Conservation (phyloP, 2,888 invertebrate genomes). For the Linyphia triangularis region DNA sequence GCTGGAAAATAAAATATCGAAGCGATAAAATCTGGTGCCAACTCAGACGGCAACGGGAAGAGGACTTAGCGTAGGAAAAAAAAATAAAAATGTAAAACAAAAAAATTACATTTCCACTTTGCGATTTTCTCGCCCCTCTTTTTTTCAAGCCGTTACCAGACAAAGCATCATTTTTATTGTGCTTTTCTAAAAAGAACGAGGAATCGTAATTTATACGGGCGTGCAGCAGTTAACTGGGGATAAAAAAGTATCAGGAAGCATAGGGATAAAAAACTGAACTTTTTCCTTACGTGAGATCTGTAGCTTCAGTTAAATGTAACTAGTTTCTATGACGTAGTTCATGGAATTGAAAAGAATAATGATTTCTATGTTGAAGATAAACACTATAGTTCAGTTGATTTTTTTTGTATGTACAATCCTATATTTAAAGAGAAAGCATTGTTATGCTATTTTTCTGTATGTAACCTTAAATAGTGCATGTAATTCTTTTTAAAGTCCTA, state of each 20-base stretch:
- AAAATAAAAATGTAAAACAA: constrained; percentile 1
- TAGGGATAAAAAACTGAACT: not conserved
- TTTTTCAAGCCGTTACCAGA: not conserved
- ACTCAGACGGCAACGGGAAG: not conserved
- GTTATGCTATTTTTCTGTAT: no score
- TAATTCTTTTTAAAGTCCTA: no score
- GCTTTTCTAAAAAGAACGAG: not conserved
- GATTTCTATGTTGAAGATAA: constrained; percentile 41
- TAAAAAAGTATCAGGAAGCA: not conserved
- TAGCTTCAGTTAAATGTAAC: constrained; percentile 19
- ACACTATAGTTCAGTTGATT: not conserved
- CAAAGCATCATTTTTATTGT: constrained; percentile 53
- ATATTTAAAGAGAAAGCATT: not conserved
- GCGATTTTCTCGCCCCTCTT: constrained; percentile 19
- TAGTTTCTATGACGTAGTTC: not conserved
- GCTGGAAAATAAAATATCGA: constrained; percentile 35
- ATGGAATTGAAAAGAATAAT: constrained; percentile 38
- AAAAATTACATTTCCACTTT: constrained; percentile 41
- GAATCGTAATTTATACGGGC: constrained; percentile 59
- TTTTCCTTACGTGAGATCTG: not conserved
- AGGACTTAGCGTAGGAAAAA: constrained; percentile 23
- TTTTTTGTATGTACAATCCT: not conserved
- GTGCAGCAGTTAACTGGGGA: constrained; percentile 29
- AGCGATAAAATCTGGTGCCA: constrained; percentile 65
- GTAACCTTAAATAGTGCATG: no score